Base-by-base conservation (phyloP, 2,888 invertebrate species). In the Brachyptera risi region DNA sequence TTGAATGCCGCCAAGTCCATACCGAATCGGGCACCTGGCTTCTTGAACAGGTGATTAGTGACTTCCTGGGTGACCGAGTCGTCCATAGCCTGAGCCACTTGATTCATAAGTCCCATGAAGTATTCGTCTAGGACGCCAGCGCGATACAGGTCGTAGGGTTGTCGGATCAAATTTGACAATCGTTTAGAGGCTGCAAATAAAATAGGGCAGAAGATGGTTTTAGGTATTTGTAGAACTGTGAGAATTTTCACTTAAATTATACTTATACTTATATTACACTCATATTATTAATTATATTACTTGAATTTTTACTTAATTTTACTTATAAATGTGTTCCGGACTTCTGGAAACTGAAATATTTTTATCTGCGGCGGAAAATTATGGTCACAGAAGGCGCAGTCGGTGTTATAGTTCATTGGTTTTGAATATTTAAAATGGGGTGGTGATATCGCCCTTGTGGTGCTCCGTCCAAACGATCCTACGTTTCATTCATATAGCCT, bases 41-140 rank as follows among this genome's bases (percentile, higher is more conserved):
- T 75, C 76, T 93, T 93, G 78, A 95, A 94, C 60, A 94, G 78
- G 75, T 93, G 92, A 76, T 94, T 94, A 37, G 94, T 94, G 1
- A 94, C 79, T 72, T 83, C 82, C 71, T 79, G 79, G 0, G 94
- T 94, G 67, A 95, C 92, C 0, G 92, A 93, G 73, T 94, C 93
- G 73, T 95, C 95, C 91, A 94, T 93, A 71, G 93, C 92, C 75
- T 94, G 93, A 1, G 94, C 92, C 21, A 93, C 92, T 79, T 95
- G 94, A 75, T 94, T 94, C 87, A 92, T 89, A 65, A 94, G 77
- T 37, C 94, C 94, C 90, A 93, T 92, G 35, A 94, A 84, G 73
- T 94, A 95, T 76, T 94, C 92, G 72, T 95, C 94, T 27, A 94
- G 77, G 2, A 93, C 90, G 59, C 94, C 93, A 17, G 94, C 92